Percentiles rank a stretch among this genome's conserved stretches.
Conservation (phyloP, 1,140 invertebrate genomes). For the Drepana arcuata region DNA sequence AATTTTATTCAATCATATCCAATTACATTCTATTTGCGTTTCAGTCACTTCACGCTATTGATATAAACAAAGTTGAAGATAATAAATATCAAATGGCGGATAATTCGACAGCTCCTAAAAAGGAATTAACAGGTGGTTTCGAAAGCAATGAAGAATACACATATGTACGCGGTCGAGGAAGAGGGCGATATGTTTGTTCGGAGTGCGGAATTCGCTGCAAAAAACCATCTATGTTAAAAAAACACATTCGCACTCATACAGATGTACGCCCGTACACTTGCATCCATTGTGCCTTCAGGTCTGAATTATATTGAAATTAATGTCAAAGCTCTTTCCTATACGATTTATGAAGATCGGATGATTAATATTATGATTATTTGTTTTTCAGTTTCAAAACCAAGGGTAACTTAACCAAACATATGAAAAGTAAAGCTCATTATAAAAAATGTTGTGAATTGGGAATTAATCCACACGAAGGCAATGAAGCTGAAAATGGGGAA, state of each 20-base stretch:
- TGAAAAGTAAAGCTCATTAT: constrained; percentile 98
- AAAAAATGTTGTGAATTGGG: constrained; percentile 92
- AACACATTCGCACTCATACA: constrained; percentile 98
- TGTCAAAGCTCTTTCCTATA: not conserved
- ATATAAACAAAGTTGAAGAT: constrained; percentile 47
- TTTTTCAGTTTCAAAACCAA: constrained; percentile 95
- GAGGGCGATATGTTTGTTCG: constrained; percentile 96
- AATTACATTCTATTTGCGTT: constrained; percentile 2
- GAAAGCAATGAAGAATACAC: constrained; percentile 97
- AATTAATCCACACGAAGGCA: constrained; percentile 82
- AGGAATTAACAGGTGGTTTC: constrained; percentile 85
- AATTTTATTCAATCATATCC: too few species aligned
- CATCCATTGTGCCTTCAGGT: constrained; percentile 93
- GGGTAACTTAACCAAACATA: constrained; percentile 98
- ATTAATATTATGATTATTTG: not conserved
- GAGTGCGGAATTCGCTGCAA: constrained; percentile 98
- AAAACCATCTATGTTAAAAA: constrained; percentile 99
- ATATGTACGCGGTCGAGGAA: constrained; percentile 93
- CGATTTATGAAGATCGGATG: not conserved
- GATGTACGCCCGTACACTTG: constrained; percentile 97
- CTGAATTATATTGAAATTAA: constrained; percentile 65
- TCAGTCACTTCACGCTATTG: constrained; percentile 31
- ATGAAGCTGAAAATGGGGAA: constrained; percentile 73
- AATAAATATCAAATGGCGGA: constrained; percentile 34
- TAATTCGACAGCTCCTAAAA: constrained; percentile 63